A percentile compares a stretch with the other conserved stretches of the same genome.
Evolutionary conservation across 37 sponge, comb jelly and placozoan species (phyloP).

Genomic region (Tethya wilhelma): DNA sequence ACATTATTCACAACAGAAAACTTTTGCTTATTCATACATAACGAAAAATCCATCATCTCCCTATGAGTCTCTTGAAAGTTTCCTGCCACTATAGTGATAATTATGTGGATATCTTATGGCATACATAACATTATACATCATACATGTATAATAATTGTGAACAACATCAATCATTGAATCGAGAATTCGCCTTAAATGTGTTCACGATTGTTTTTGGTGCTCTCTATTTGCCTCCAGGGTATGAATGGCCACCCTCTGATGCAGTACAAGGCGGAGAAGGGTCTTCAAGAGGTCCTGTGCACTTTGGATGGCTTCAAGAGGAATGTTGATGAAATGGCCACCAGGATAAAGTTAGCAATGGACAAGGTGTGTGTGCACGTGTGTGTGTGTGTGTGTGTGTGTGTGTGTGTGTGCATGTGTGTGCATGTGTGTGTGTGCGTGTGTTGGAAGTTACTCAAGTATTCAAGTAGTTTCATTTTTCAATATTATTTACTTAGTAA

Average conservation of each 20-base stretch:
- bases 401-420: not conserved
- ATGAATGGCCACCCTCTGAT: constrained; percentile 50
- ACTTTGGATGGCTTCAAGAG: constrained; percentile 31
- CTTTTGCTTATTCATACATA: too few relatives aligned
- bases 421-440: not conserved
- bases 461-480: not conserved
- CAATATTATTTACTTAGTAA: too few relatives aligned
- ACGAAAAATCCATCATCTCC: too few relatives aligned
- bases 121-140: not conserved
- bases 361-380: constrained; percentile 42
- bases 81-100: too few relatives aligned
- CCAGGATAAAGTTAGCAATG: constrained; percentile 65
- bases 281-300: constrained; percentile 59
- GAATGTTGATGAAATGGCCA: constrained; percentile 71
- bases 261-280: constrained; percentile 66
- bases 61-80: too few relatives aligned
- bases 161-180: too few relatives aligned
- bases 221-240: constrained; percentile 27
- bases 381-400: not conserved
- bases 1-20: too few relatives aligned
- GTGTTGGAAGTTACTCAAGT: too few relatives aligned
- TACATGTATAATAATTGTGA: not conserved
- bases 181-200: too few relatives aligned
- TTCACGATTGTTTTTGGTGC: too few relatives aligned
- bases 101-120: too few relatives aligned